These are phyloP conservation scores for Drosophila testacea DNA, from an alignment of 2,888 invertebrate genomes.

Conservation along the genomic window DNA sequence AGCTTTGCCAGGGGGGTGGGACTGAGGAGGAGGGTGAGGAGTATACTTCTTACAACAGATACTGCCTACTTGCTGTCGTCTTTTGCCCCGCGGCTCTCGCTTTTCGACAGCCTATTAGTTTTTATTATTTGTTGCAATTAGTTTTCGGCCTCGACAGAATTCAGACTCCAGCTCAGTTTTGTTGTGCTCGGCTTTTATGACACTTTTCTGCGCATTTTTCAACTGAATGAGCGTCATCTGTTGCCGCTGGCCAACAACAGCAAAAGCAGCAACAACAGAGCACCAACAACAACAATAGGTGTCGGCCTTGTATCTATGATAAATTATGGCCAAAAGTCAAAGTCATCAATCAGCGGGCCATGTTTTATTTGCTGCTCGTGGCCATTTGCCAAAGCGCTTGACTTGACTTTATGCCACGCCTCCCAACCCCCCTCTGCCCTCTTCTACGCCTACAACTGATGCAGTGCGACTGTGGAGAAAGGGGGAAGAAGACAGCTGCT, in stretches of 20 bases:
- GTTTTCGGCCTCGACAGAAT: slow-evolving; percentile 61
- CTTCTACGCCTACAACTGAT: not conserved
- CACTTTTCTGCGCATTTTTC: slow-evolving; percentile 77
- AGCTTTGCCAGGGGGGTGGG: too few relatives aligned
- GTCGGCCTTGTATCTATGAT: slow-evolving; percentile 70
- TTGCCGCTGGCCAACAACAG: slow-evolving; percentile 62
- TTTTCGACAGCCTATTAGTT: slow-evolving; percentile 82
- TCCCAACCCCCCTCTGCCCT: not conserved
- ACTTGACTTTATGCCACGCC: slow-evolving; percentile 19
- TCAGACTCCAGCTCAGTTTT: not conserved
- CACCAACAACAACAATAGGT: slow-evolving; percentile 33
- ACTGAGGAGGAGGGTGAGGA: not conserved
- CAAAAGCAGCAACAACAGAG: slow-evolving; percentile 1
- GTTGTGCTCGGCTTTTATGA: slow-evolving; percentile 66
- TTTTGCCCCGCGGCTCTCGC: slow-evolving; percentile 40
- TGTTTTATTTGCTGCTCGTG: slow-evolving; percentile 76
- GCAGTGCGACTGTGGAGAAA: not conserved
- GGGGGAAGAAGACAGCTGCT: slow-evolving; percentile 24
- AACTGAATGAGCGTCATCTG: slow-evolving; percentile 78
- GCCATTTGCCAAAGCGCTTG: slow-evolving; percentile 60
- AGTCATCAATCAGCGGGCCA: slow-evolving; percentile 77
- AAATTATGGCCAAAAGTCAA: slow-evolving; percentile 81
- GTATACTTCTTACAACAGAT: slow-evolving; percentile 13
- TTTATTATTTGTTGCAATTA: slow-evolving; percentile 81
- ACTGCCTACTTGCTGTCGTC: slow-evolving; percentile 11